Evolutionary conservation across 2,888 invertebrate genomes (phyloP).

Genomic region (Scaptomyza polygonia): DNA sequence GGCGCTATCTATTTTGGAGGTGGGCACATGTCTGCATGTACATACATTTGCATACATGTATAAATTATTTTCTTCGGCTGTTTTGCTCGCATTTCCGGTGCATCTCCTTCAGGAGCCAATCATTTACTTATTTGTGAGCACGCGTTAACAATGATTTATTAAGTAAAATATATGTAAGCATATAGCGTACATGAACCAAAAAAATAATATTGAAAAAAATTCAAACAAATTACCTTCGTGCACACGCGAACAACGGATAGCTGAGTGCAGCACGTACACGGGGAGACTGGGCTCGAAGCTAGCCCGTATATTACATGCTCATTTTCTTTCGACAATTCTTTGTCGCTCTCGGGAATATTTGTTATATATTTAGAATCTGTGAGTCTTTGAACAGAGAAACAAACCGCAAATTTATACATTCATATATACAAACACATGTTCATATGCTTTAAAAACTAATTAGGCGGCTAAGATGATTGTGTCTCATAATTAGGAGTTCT

Average conservation of each 20-base stretch:
- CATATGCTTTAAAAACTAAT: conserved; percentile 22
- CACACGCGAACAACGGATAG: conserved; percentile 66
- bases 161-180: background rate
- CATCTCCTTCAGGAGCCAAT: conserved; percentile 4
- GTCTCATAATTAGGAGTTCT: conserved; percentile 30
- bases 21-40: conserved; percentile 5
- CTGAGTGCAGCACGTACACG: conserved; percentile 75
- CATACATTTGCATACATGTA: conserved; percentile 5
- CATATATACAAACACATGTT: background rate
- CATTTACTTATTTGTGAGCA: background rate
- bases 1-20: conserved; percentile 56
- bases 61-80: conserved; percentile 7
- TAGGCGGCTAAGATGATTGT: conserved; percentile 29
- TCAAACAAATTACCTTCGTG: conserved; percentile 61
- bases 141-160: background rate
- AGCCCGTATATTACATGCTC: conserved; percentile 68
- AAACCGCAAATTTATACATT: conserved; percentile 19
- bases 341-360: conserved; percentile 42
- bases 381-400: conserved; percentile 27
- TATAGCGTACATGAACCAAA: background rate
- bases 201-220: conserved; percentile 24
- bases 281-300: conserved; percentile 72
- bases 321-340: conserved; percentile 45
- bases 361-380: conserved; percentile 58
- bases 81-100: no score